Evolutionary conservation across 1,140 invertebrate species (phyloP).

Genomic region (Diuraphis noxia): DNA sequence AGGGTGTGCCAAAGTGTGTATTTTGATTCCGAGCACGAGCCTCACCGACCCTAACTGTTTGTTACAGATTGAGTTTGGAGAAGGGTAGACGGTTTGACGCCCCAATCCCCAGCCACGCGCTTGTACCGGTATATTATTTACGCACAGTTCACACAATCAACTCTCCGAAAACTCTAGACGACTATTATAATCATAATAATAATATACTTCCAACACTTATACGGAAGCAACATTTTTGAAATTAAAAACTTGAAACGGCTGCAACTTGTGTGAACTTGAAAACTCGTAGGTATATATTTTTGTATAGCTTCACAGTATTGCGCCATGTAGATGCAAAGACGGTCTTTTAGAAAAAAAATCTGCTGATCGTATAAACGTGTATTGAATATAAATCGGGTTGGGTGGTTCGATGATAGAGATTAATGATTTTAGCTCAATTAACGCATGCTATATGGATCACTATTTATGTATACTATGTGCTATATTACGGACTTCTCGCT

Average conservation of each 20-base stretch:
- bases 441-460: neutral
- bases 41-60: neutral
- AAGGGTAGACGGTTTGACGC: slow-evolving; percentile 43
- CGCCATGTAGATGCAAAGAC: neutral
- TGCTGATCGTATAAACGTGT: neutral
- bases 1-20: neutral
- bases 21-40: slow-evolving; percentile 20
- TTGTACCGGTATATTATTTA: neutral
- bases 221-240: neutral
- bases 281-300: neutral
- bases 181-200: neutral
- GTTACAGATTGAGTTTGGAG: neutral
- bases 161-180: neutral
- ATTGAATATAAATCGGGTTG: neutral
- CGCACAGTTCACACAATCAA: slow-evolving; percentile 6
- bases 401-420: neutral
- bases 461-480: neutral
- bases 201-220: neutral
- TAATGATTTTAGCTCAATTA: slow-evolving; percentile 5
- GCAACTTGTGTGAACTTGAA: neutral
- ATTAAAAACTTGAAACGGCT: neutral
- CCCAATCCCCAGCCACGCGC: neutral
- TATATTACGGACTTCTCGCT: neutral
- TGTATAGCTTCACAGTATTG: too few species aligned
- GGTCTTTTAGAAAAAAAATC: neutral